Conservation (phyloP, 2,888 invertebrate genomes). For the Aphrophora alni region DNA sequence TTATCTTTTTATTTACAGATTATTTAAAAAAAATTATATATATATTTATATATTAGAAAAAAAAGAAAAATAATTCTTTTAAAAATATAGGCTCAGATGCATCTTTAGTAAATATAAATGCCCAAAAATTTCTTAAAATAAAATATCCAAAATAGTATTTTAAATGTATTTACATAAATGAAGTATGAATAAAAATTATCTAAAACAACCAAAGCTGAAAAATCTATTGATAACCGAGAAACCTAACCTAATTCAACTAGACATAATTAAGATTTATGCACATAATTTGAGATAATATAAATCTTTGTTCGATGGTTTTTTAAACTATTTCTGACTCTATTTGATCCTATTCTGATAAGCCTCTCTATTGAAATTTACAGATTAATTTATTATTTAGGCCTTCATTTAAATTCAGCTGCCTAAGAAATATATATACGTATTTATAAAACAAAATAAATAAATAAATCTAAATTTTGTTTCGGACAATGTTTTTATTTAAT, state of each 20-base stretch:
- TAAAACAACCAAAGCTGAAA: background rate
- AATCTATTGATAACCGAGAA: slow-evolving; percentile 3
- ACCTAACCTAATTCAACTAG: slow-evolving; percentile 3
- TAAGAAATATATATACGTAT: slow-evolving; percentile 22
- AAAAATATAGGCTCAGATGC: slow-evolving; percentile 24
- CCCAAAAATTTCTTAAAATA: slow-evolving; percentile 6
- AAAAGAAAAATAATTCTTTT: background rate
- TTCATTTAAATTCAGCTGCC: slow-evolving; percentile 32
- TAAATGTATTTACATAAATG: background rate
- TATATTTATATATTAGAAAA: background rate
- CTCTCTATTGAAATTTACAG: slow-evolving; percentile 30
- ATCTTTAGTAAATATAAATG: slow-evolving; percentile 6
- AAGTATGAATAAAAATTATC: background rate
- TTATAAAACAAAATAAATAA: background rate
- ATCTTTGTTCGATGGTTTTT: slow-evolving; percentile 33
- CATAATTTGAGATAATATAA: background rate
- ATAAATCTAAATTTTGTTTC: slow-evolving; percentile 1
- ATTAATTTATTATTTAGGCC: slow-evolving; percentile 36
- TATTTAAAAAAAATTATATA: slow-evolving; percentile 9
- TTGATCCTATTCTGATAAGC: slow-evolving; percentile 2
- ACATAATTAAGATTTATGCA: background rate
- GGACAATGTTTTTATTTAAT: background rate
- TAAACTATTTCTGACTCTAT: slow-evolving; percentile 35
- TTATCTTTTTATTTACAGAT: slow-evolving; percentile 26
- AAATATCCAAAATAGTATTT: background rate